phyloP scores from a whole-genome alignment of 2,113 vertebrate species.

The Nanorana parkeri region DNA sequence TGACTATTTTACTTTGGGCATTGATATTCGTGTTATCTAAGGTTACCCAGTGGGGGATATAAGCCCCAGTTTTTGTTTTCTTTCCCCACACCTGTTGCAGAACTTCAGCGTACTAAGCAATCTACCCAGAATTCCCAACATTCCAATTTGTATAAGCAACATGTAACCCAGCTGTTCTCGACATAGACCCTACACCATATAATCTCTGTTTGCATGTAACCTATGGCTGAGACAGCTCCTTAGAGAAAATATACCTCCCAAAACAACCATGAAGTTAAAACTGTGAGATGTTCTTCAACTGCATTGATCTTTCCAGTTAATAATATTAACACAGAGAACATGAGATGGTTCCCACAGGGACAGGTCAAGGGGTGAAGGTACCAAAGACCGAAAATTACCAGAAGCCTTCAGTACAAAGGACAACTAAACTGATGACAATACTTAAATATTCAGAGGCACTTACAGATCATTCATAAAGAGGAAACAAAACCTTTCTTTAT shows the following conservation, averaged over 20 bases:
- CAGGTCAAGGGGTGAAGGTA: conserved; percentile 4
- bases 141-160: conserved; percentile 44
- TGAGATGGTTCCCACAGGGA: conserved; percentile 2
- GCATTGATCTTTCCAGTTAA: conserved; percentile 45
- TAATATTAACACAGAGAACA: conserved; percentile 22
- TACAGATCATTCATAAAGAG: no score
- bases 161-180: conserved; percentile 36
- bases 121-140: conserved; percentile 13
- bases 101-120: conserved; percentile 12
- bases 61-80: not conserved
- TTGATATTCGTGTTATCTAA: not conserved
- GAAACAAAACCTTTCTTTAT: no score
- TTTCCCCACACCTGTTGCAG: conserved; percentile 24
- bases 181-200: conserved; percentile 5
- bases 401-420: not conserved
- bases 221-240: not conserved
- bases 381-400: not conserved
- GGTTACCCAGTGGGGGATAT: not conserved
- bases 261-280: not conserved
- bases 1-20: not conserved
- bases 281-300: not conserved
- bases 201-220: conserved; percentile 40
- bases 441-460: no score
- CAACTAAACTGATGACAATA: no score
- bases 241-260: conserved; percentile 27